A percentile compares a stretch with the other conserved stretches of the same genome.
Evolutionary conservation across 2,797 vertebrate genomes (phyloP).

Genomic region (Semotilus atromaculatus): DNA sequence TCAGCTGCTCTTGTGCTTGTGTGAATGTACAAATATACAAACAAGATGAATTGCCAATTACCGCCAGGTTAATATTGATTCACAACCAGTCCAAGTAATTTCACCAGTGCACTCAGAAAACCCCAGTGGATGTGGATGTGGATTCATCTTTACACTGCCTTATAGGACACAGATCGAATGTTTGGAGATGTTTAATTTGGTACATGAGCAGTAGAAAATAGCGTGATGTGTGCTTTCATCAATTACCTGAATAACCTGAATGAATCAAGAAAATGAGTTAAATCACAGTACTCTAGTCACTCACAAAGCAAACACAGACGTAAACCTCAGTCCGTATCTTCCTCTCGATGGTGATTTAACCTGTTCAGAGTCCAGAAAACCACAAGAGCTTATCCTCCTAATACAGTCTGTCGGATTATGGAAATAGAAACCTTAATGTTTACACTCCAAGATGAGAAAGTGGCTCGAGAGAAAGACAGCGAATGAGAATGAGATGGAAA

Average conservation of each 20-base stretch:
- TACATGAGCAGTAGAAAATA: not conserved
- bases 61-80: not conserved
- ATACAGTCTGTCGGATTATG: constrained; percentile 36
- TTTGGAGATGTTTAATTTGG: constrained; percentile 5
- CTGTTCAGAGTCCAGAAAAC: constrained; percentile 14
- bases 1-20: not conserved
- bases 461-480: not conserved
- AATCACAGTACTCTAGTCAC: not conserved
- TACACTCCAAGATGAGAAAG: constrained; percentile 28
- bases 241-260: not conserved
- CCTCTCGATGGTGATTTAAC: constrained; percentile 22
- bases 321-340: not conserved
- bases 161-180: not conserved
- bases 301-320: not conserved
- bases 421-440: constrained; percentile 32
- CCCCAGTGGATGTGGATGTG: too few species aligned
- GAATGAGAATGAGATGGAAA: constrained; percentile 4
- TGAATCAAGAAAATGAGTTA: constrained; percentile 8
- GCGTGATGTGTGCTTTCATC: constrained; percentile 1
- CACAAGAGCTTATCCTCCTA: constrained; percentile 12
- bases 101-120: too few species aligned
- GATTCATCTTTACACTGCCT: constrained; percentile 1
- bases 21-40: not conserved
- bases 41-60: constrained; percentile 22
- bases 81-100: too few species aligned